These are phyloP conservation scores for Leptinotarsa undecemlineata DNA, from an alignment of 1,140 invertebrate species.

Conservation along the genomic window DNA sequence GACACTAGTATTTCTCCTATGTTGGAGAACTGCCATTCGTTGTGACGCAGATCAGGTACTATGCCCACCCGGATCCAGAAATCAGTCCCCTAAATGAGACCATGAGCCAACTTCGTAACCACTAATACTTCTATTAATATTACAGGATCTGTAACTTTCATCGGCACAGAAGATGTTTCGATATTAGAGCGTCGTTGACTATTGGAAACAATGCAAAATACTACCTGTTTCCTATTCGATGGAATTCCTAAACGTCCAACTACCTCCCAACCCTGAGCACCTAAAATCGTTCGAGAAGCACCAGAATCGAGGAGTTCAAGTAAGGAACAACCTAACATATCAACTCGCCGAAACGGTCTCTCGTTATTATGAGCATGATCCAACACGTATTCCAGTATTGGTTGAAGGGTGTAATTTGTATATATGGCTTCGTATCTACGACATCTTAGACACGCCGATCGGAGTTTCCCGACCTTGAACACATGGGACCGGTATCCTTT, in stretches of 20 bases:
- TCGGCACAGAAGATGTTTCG: no score
- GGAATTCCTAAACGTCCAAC: background rate
- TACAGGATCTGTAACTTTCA: no score
- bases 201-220: no score
- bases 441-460: background rate
- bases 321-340: conserved; percentile 24
- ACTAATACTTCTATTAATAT: no score
- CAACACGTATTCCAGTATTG: conserved; percentile 23
- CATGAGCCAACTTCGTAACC: no score
- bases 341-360: conserved; percentile 31
- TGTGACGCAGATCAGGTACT: no score
- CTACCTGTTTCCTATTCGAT: no score
- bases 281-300: conserved; percentile 28
- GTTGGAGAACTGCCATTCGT: no score
- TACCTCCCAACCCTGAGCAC: conserved; percentile 10
- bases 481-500: conserved; percentile 12
- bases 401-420: background rate
- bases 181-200: no score
- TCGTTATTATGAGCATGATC: conserved; percentile 14
- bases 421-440: background rate
- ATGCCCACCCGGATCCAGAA: no score
- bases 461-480: conserved; percentile 23
- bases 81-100: no score
- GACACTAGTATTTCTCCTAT: no score
- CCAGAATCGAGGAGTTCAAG: conserved; percentile 33